These are phyloP conservation scores for Taphrorychus bicolor DNA, from an alignment of 2,888 invertebrate genomes.

Conservation along the genomic window DNA sequence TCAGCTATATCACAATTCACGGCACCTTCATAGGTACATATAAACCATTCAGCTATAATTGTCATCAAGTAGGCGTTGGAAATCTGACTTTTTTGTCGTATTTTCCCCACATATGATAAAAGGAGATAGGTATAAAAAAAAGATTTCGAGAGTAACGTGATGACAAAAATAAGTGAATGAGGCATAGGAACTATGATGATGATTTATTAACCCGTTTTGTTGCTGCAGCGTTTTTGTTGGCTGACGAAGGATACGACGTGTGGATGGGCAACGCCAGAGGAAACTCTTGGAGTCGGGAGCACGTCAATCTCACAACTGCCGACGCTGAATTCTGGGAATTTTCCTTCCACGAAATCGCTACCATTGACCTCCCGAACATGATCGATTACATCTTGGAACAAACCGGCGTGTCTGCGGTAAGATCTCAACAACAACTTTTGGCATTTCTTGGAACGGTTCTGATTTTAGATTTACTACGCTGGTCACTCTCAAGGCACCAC, in stretches of 20 bases:
- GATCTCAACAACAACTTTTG: background rate
- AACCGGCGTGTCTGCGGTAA: constrained; percentile 61
- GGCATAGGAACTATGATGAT: too few relatives aligned
- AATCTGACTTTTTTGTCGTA: too few relatives aligned
- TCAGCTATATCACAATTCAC: too few relatives aligned
- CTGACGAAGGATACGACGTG: constrained; percentile 53
- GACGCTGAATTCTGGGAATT: constrained; percentile 58
- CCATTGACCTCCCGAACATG: constrained; percentile 81
- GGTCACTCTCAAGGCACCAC: constrained; percentile 86
- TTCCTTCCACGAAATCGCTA: constrained; percentile 85
- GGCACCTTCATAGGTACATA: too few relatives aligned
- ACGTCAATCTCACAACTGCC: constrained; percentile 45
- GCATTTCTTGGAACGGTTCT: background rate
- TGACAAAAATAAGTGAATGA: too few relatives aligned
- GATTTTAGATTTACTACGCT: constrained; percentile 68
- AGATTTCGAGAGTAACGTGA: too few relatives aligned
- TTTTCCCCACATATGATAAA: too few relatives aligned
- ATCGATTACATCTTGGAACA: constrained; percentile 73
- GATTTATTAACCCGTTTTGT: too few relatives aligned
- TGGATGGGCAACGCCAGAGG: constrained; percentile 52
- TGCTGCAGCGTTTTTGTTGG: constrained; percentile 47
- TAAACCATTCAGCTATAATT: too few relatives aligned
- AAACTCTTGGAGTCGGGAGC: constrained; percentile 46
- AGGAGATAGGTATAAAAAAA: too few relatives aligned
- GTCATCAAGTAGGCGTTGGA: too few relatives aligned